Evolutionary conservation across 1,140 invertebrate genomes (phyloP), one percentile per base, ranked within the genome.

Genomic region (Bombus waltoni): DNA sequence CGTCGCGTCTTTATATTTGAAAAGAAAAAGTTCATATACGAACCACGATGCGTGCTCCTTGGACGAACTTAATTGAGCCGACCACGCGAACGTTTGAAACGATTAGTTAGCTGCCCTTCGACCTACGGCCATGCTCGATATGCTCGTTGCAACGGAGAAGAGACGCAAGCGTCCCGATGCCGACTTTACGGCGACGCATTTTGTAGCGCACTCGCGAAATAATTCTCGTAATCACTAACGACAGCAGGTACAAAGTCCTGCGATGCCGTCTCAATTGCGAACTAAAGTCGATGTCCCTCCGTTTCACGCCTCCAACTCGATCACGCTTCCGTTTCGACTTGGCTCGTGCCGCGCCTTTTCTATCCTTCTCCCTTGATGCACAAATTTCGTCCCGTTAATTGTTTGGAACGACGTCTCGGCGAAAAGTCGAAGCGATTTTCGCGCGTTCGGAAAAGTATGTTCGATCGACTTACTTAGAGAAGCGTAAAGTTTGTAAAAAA

Each of bases 161-260:
- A 85, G 83, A 85, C 68, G 76, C 35, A 25, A 71, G 15, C 77
- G 91, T 93, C 76, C 92, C 90, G 85, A 93, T 93, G 42, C 90
- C 91, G 59, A 92, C 87, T 87, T 93, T 93, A 1, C 89, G 87
- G 47, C 92, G 92, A 80, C 90, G 90, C 92, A 92, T 93, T 90
- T 92, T 93, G 68, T 65, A 80, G 74, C 74, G 68, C 57, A 75
- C 40, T 79, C 66, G 85, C 40, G 76, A 88, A 89, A 92, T 90
- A 89, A 66, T 88, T 82, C 18, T 76, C 53, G 74, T 35, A 57
- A 80, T 40, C 32, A 71, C 6, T n/a, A 22, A 70, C 81, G 28
- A 70, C 38, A 6, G n/a, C 22, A 32, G n/a, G 40, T 35, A 59
- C 57, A 38, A 62, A 66, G 42, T 44, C 40, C 57, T 42, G 42